Evolutionary conservation across 2,888 invertebrate genomes (phyloP), one percentile per base, ranked within the genome.

Genomic region (Xanthia icteritia): DNA sequence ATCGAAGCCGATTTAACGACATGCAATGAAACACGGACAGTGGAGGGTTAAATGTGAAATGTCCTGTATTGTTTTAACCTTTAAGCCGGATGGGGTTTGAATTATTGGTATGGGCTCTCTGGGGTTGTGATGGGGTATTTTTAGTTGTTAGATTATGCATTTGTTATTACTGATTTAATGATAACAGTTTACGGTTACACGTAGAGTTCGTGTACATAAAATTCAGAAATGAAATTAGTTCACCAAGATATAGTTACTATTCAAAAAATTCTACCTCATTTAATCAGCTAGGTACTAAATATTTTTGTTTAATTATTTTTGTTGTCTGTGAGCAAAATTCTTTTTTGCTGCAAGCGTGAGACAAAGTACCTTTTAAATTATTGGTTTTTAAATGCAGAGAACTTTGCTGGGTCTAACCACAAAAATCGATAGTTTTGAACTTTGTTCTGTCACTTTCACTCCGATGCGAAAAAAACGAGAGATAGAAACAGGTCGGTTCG

Each of bases 1-100:
- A 82, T 79, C 83, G 83, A 79, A 77, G 69, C 75, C 65, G 86
- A 77, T 86, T 82, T 88, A 87, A 87, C 88, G 88, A 82, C 89
- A 77, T 86, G 80, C 89, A 81, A 84, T 88, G 88, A 86, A 81
- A 86, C 86, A 73, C 73, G 84, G 81, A 60, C 76, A 81, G 71
- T 71, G 54, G 73, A 66, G 76, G 84, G 87, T 87, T 81, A 86
- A 81, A 88, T 77, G 80, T 82, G 69, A 85, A 81, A 83, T 78
- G 74, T 76, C 58, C 70, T 76, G 73, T 69, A 85, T 83, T 81
- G 81, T 79, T 87, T 85, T 87, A 83, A 83, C 86, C 87, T 82
- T 86, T 79, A 73, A 77, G 66, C 86, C 73, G 54, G 36, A 65
- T 60, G 23, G 54, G 58, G n/a, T 71, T 83, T 78, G 74, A 74